Conservation (phyloP, 2,797 vertebrate species). For the Oreochromis grahami region DNA sequence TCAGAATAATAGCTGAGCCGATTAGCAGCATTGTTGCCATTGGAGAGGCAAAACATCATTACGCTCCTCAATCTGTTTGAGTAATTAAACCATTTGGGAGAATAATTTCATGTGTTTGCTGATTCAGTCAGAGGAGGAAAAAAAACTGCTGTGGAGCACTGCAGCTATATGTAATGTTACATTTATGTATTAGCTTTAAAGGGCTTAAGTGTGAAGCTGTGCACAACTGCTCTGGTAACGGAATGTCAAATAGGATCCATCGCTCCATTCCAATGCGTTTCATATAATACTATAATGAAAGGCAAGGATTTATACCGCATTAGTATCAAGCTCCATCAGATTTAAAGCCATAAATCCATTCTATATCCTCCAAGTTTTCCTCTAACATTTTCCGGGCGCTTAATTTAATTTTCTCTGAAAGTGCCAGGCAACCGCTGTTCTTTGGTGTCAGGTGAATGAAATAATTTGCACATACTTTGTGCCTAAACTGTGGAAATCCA, state of each 20-base stretch:
- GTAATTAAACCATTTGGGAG: constrained; percentile 72
- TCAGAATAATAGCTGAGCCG: constrained; percentile 71
- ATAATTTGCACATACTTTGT: constrained; percentile 72
- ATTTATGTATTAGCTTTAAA: constrained; percentile 80
- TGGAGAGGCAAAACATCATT: constrained; percentile 70
- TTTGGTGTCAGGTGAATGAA: constrained; percentile 76
- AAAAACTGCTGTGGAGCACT: constrained; percentile 39
- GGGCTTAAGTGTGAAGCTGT: constrained; percentile 76
- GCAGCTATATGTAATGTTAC: constrained; percentile 71
- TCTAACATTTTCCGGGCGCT: constrained; percentile 67
- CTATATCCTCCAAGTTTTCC: constrained; percentile 74
- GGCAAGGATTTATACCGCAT: constrained; percentile 76
- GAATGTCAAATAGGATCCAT: constrained; percentile 77
- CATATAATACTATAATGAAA: constrained; percentile 76
- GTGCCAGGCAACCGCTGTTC: constrained; percentile 63
- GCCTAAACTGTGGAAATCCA: constrained; percentile 71
- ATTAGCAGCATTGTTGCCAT: constrained; percentile 71
- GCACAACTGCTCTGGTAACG: constrained; percentile 72
- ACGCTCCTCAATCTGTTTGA: constrained; percentile 71
- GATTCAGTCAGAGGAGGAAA: constrained; percentile 49
- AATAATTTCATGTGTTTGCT: constrained; percentile 61
- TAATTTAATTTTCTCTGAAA: constrained; percentile 75
- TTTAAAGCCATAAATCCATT: constrained; percentile 77
- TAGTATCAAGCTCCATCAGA: constrained; percentile 79
- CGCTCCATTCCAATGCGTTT: constrained; percentile 74